Base-by-base conservation (phyloP, 2,888 invertebrate genomes). In the Embidobia sp. region DNA sequence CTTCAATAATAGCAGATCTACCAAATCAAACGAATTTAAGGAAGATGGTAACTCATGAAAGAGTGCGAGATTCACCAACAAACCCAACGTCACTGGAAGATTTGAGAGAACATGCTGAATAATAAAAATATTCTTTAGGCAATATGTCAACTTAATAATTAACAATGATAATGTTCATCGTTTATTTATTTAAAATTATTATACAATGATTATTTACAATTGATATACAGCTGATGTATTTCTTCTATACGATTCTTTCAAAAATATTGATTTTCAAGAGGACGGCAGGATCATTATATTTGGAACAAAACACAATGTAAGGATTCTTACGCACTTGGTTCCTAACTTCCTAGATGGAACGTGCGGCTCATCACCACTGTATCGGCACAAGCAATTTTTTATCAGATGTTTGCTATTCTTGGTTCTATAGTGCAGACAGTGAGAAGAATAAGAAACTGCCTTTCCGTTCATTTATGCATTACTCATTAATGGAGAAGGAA, bases 401-500 rank as follows among this genome's bases (percentile, higher is more conserved):
- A 11, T 16, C 66, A 66, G 15, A n/a, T 53, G 8, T 46, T 67
- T 18, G 44, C 67, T 22, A 55, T 67, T 13, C 7, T 67, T 7
- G 46, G 57, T 11, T 29, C 46, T 2, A 27, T 57, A 15, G 22
- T 11, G 5, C 35, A 37, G 10, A 13, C 8, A 3, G 11, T 40
- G 29, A 18, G 31, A 44, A 18, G 31, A 27, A 8, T 44, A 55
- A 18, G 44, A 37, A n/a, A 42, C 57, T 3, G 55, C 33, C 5
- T 13, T 67, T 8, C 35, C 55, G n/a, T 57, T 67, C 7, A 35
- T 67, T 7, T 46, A 57, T 22, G 67, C 67, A 0, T 40, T 55
- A 37, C 22, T 55, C 2, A 26, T 46, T 10, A 46, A 35, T 13
- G 46, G 46, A 31, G 18, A 44, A 10, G 16, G 46, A 16, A 5